Evolutionary conservation across 2,888 invertebrate genomes (phyloP), one percentile per base, ranked within the genome.

Genomic region (Calliphora vomitoria): DNA sequence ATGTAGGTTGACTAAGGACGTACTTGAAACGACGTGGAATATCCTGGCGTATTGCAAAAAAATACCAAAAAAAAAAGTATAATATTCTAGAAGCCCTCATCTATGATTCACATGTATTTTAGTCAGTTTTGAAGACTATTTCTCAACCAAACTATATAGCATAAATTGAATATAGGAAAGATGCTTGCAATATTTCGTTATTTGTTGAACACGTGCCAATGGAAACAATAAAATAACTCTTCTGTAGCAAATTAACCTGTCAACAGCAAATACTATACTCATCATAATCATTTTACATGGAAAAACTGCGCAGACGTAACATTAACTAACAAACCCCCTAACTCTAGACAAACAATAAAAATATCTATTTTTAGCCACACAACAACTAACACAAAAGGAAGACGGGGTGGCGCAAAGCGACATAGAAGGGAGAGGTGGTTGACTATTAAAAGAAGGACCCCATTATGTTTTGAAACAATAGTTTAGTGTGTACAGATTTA

Each of bases 231-330:
- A 75, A 83, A 83, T 58, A 58, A 75, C 20, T 75, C 71, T 76
- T 80, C 71, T 75, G 69, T 50, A 83, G 58, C 75, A 88, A 90
- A 91, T 92, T 90, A 92, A 90, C 90, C 91, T 91, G 92, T 91
- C 92, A 91, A 79, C 91, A 89, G 89, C 88, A 89, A 74, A 89
- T 89, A 89, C 88, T 90, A 89, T 89, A 89, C 88, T 90, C 89
- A 91, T 91, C 90, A 89, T 84, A 55, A 72, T 64, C 4, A 64
- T 64, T 55, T 55, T 66, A 64, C 31, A 74, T 11, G 10, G 11
- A 31, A 41, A 72, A 58, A 66, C 71, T 82, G 82, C 82, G 82
- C 86, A 86, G 44, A 64, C 86, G 86, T 20, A 86, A 53, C 86
- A 62, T 15, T 58, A 10, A 50, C n/a, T 38, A 55, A 72, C 31